phyloP scores from a whole-genome alignment of 2,797 vertebrate species.

The Poeciliopsis presidionis region DNA sequence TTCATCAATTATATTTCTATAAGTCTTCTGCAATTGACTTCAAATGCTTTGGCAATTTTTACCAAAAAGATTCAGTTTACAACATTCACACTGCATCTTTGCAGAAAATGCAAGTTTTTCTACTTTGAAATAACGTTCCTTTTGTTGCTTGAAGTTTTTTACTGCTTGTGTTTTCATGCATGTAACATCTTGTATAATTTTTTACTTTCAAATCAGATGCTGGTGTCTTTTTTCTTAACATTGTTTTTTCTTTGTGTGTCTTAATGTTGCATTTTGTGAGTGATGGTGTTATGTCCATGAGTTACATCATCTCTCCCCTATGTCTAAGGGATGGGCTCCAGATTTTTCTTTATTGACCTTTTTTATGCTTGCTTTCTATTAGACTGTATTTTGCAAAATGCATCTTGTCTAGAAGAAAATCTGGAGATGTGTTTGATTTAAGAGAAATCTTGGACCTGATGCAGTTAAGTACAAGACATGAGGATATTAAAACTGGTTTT shows the following conservation, averaged over 20 bases:
- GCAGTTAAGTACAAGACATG: not conserved
- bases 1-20: too few species aligned
- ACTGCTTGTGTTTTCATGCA: too few species aligned
- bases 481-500: not conserved
- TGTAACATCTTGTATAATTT: too few species aligned
- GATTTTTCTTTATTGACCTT: not conserved
- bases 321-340: not conserved
- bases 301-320: not conserved
- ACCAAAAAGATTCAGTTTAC: too few species aligned
- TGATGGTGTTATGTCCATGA: not conserved
- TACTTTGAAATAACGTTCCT: too few species aligned
- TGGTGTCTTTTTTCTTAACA: not conserved
- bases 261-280: not conserved
- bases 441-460: not conserved
- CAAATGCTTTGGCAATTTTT: too few species aligned
- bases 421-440: not conserved
- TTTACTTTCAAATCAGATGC: too few species aligned
- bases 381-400: not conserved
- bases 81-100: too few species aligned
- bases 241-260: not conserved
- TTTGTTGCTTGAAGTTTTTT: too few species aligned
- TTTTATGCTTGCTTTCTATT: not conserved
- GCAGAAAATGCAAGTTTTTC: too few species aligned
- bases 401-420: not conserved
- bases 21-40: too few species aligned